phyloP scores from a whole-genome alignment of 2,888 invertebrate species.

The Cerastis leucographa region DNA sequence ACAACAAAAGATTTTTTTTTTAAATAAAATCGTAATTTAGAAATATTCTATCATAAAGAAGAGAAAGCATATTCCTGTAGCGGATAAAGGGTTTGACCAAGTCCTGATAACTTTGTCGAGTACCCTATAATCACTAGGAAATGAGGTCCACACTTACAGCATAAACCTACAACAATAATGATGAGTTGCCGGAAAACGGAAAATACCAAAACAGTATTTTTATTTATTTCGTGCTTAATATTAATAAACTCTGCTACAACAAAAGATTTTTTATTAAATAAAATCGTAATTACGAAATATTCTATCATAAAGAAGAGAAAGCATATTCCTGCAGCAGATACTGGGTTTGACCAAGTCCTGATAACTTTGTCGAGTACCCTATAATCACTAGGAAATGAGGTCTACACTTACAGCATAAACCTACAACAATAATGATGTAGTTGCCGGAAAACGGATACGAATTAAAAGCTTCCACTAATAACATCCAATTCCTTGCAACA shows the following conservation, averaged over 20 bases:
- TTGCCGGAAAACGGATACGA: not conserved
- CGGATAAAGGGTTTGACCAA: not conserved
- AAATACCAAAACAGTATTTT: not conserved
- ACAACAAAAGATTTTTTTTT: not conserved
- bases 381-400: not conserved
- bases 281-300: not conserved
- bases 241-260: not conserved
- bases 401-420: not conserved
- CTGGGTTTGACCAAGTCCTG: not conserved
- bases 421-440: not conserved
- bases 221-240: not conserved
- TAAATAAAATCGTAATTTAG: too few species aligned
- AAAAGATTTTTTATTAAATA: not conserved
- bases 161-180: not conserved
- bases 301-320: not conserved
- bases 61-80: not conserved
- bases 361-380: not conserved
- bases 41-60: not conserved
- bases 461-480: conserved; percentile 19
- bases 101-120: not conserved
- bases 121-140: not conserved
- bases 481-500: conserved; percentile 26
- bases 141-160: not conserved
- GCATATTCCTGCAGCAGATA: not conserved
- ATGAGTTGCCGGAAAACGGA: not conserved